A percentile compares a stretch with the other conserved stretches of the same genome.
Evolutionary conservation across 53 echinoderm and acorn worm species (phyloP).

Genomic region (Stichopus horrens): DNA sequence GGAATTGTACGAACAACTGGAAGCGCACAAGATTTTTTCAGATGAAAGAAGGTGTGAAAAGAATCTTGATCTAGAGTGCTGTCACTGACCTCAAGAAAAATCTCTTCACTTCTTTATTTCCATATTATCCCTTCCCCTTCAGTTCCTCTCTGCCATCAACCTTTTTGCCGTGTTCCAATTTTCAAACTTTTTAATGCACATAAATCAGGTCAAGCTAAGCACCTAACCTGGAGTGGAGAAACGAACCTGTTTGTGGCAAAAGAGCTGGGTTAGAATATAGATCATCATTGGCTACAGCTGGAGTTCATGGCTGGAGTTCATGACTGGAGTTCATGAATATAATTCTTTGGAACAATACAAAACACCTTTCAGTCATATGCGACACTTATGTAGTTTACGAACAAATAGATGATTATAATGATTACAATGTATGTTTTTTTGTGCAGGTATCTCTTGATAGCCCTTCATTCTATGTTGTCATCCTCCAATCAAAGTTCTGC

Average conservation of each 20-base stretch:
- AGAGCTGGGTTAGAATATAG: no score
- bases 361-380: not conserved
- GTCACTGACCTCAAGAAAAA: not conserved
- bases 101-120: not conserved
- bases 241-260: not conserved
- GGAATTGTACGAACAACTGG: slow-evolving; percentile 76
- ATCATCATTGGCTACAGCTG: no score
- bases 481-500: slow-evolving; percentile 88
- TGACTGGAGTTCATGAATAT: no score
- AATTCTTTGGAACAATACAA: not conserved
- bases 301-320: no score
- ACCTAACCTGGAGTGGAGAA: not conserved
- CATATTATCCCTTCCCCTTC: not conserved
- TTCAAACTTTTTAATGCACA: not conserved
- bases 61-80: not conserved
- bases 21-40: slow-evolving; percentile 78
- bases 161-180: not conserved
- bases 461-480: slow-evolving; percentile 87
- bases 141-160: not conserved
- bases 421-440: not conserved
- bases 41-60: slow-evolving; percentile 54
- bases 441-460: slow-evolving; percentile 69
- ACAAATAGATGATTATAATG: not conserved
- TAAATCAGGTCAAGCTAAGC: not conserved
- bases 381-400: not conserved